Conservation (phyloP, 1,140 invertebrate species). For the Mycetomoellerius zeteki region DNA sequence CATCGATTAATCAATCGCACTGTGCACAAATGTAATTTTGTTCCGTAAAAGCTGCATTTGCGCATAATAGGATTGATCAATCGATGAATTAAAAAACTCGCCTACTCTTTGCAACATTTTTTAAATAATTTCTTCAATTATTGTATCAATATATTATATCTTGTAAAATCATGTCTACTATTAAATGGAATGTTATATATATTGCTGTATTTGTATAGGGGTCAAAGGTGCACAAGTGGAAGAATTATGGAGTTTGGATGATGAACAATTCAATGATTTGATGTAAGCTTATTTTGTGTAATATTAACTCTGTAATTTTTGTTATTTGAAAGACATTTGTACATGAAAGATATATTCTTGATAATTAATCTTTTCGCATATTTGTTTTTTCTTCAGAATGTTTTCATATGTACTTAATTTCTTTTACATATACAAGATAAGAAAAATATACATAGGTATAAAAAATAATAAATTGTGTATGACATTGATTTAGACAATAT, state of each 20-base stretch:
- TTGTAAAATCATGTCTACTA: not conserved
- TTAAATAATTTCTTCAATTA: not conserved
- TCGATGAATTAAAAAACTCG: no score
- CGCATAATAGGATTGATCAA: no score
- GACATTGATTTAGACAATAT: not conserved
- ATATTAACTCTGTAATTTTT: slow-evolving; percentile 48
- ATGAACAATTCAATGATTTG: slow-evolving; percentile 95
- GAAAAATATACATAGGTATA: slow-evolving; percentile 23
- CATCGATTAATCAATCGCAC: no score
- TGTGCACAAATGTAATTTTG: no score
- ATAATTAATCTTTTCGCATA: not conserved
- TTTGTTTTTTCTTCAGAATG: not conserved
- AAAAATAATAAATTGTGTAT: not conserved
- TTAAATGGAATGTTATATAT: not conserved
- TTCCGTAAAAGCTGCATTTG: no score
- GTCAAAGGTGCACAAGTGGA: slow-evolving; percentile 97
- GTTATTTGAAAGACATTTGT: slow-evolving; percentile 42
- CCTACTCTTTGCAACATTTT: not conserved
- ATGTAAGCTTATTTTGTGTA: slow-evolving; percentile 89
- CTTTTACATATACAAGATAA: slow-evolving; percentile 8
- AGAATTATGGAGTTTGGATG: slow-evolving; percentile 98
- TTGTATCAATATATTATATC: not conserved
- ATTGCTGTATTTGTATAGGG: slow-evolving; percentile 88
- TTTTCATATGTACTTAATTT: not conserved
- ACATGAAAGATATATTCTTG: slow-evolving; percentile 14